phyloP scores from a whole-genome alignment of 2,113 vertebrate species.

The Indicator indicator region DNA sequence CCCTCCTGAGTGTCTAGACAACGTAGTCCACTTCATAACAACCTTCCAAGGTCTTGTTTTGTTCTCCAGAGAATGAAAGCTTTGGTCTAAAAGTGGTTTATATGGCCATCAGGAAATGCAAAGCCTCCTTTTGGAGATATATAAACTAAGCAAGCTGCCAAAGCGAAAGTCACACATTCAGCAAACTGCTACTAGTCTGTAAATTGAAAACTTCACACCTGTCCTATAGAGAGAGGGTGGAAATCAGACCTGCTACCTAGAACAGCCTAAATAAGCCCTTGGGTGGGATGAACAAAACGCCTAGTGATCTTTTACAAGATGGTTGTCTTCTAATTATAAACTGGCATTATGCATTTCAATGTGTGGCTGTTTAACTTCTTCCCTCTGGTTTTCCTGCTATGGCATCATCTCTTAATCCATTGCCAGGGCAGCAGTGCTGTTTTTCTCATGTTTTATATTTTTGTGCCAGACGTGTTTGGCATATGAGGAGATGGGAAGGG shows the following conservation, averaged over 20 bases:
- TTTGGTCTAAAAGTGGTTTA: background rate
- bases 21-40: background rate
- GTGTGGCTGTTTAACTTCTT: background rate
- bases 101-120: background rate
- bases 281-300: background rate
- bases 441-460: background rate
- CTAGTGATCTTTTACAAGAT: background rate
- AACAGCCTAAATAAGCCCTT: background rate
- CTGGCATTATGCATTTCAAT: background rate
- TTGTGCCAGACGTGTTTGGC: background rate
- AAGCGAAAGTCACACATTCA: background rate
- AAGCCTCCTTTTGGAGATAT: background rate
- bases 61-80: background rate
- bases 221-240: background rate
- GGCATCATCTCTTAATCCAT: background rate
- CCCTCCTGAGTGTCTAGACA: background rate
- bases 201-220: conserved; percentile 47
- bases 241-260: background rate
- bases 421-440: background rate
- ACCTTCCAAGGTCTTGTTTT: background rate
- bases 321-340: background rate
- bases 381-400: background rate
- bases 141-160: background rate
- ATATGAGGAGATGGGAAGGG: background rate
- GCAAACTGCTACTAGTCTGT: conserved; percentile 34